Evolutionary conservation across 2,113 vertebrate genomes (phyloP).

Genomic region (Psephotus haematonotus): DNA sequence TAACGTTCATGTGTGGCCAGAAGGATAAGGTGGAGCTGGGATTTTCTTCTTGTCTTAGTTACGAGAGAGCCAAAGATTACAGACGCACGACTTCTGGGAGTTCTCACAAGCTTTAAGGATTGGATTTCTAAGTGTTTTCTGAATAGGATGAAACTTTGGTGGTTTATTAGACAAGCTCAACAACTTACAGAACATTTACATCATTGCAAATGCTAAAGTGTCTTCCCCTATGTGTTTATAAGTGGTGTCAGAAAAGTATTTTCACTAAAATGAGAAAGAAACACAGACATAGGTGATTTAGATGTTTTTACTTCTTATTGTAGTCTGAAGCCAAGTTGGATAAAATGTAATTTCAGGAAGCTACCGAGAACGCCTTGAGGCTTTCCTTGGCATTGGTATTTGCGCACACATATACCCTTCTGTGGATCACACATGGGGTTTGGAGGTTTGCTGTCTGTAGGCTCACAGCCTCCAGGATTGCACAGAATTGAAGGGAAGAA

Average conservation of each 20-base stretch:
- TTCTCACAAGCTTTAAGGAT: neutral
- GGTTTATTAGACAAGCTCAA: neutral
- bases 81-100: neutral
- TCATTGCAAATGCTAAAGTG: neutral
- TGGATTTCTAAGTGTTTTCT: conserved; percentile 13
- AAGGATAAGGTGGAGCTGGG: conserved; percentile 23
- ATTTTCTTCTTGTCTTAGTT: conserved; percentile 22
- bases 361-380: neutral
- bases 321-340: neutral
- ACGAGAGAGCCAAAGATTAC: neutral
- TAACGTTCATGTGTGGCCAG: neutral
- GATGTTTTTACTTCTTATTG: neutral
- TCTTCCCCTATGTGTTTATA: neutral
- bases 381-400: neutral
- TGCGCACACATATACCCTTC: neutral
- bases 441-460: neutral
- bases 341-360: neutral
- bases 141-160: neutral
- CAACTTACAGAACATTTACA: neutral
- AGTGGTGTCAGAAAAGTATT: neutral
- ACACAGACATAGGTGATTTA: neutral
- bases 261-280: neutral
- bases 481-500: accelerated
- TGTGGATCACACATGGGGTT: accelerated
- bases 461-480: neutral